A percentile compares a stretch with the other conserved stretches of the same genome.
Conservation (phyloP, 2,797 vertebrate genomes). For the Corythornis leucogaster region DNA sequence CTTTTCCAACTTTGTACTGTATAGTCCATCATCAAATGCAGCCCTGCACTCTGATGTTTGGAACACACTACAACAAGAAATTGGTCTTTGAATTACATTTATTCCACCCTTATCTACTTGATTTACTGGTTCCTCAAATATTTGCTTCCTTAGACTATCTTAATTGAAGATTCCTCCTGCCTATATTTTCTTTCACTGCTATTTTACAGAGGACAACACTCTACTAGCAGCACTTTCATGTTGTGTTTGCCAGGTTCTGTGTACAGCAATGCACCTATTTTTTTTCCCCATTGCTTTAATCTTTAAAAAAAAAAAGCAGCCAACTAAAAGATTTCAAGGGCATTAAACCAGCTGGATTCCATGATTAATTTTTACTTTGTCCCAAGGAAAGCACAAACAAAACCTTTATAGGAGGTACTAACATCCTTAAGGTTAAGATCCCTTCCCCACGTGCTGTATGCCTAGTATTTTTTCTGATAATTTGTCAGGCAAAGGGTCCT, state of each 20-base stretch:
- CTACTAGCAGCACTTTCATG: neutral
- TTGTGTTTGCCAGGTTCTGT: neutral
- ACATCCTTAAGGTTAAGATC: neutral
- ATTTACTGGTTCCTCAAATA: slow-evolving; percentile 67
- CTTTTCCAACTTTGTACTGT: slow-evolving; percentile 25
- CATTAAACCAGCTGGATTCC: neutral
- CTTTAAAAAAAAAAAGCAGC: neutral
- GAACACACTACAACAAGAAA: slow-evolving; percentile 51
- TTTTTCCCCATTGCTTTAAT: neutral
- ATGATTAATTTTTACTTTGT: neutral
- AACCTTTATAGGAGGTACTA: neutral
- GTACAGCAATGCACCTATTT: neutral
- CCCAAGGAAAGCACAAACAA: neutral
- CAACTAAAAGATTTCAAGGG: neutral
- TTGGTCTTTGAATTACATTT: slow-evolving; percentile 56
- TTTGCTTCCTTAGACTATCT: slow-evolving; percentile 59
- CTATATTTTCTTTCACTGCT: neutral
- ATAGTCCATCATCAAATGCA: slow-evolving; percentile 55
- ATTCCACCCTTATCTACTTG: slow-evolving; percentile 50
- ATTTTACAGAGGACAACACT: neutral
- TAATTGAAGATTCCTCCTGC: slow-evolving; percentile 56
- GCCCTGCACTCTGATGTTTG: slow-evolving; percentile 30
- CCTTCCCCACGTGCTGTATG: neutral
- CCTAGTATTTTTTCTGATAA: neutral
- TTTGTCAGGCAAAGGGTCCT: neutral